Evolutionary conservation across 2,888 invertebrate species (phyloP), one percentile per base, ranked within the genome.

Genomic region (Platynereis dumerilii): DNA sequence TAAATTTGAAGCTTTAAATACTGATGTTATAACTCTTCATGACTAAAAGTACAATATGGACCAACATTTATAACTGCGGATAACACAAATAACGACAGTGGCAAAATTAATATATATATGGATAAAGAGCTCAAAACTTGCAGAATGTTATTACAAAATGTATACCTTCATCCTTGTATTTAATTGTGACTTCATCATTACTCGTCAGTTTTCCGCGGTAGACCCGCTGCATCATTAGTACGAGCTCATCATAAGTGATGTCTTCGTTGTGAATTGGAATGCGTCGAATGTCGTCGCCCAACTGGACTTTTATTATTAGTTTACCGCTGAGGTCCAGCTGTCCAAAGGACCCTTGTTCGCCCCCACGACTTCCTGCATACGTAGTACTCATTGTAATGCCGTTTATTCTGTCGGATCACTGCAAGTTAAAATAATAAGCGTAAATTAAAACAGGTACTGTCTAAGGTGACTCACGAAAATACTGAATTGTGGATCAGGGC

Each of bases 261-360:
- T 90, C 90, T 80, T 90, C 90, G 84, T 90, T 90, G 81, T 90
- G 89, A 65, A 90, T 90, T 10, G 90, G 88, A 69, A 90, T 89
- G 72, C 89, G 85, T 24, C 90, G 85, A 67, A 90, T 89, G 82
- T 90, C 90, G 80, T 89, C 89, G 24, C 88, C 89, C 64, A 90
- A 84, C 78, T 88, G 88, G 55, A 87, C 88, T 73, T 86, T 73
- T 27, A 73, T 73, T 20, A 72, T 69, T 27, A 73, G 66, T 45
- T 72, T 72, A 2, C 72, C 72, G n/a, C 64, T 67, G 52, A 72
- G 60, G 48, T 73, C 72, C 34, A 67, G 55, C 28, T 64, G 67
- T 7, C 54, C 45, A 26, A 64, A 61, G 0, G 67, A 55, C 3
- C 66, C 66, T 26, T 69, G 48, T n/a, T 48, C 48, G 17, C 48